Conservation (phyloP, 2,113 vertebrate genomes). For the Spheniscus mendiculus region DNA sequence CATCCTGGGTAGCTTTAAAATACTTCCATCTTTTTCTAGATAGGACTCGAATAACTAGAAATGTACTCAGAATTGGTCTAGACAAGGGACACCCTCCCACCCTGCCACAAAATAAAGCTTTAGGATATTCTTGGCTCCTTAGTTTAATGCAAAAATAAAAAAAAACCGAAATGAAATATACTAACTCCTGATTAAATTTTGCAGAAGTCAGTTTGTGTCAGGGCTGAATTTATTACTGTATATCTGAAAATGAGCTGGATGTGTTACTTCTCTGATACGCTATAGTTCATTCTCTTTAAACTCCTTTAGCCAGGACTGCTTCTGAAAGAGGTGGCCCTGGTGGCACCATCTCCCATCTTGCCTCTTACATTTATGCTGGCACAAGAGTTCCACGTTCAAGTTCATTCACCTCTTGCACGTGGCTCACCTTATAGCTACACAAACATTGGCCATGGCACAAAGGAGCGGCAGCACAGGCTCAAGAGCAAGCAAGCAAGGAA, state of each 20-base stretch:
- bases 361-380: background rate
- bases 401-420: background rate
- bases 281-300: background rate
- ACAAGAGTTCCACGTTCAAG: background rate
- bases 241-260: background rate
- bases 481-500: background rate
- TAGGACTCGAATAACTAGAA: background rate
- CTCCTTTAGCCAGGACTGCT: background rate
- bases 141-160: background rate
- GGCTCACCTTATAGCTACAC: background rate
- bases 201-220: background rate
- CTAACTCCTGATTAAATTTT: background rate
- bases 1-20: background rate
- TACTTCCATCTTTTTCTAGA: background rate
- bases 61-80: background rate
- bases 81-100: background rate
- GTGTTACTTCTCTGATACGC: background rate
- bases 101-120: background rate
- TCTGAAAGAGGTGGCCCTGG: background rate
- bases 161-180: no score
- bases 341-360: background rate
- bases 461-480: background rate
- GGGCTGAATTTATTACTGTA: background rate
- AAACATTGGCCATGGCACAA: background rate
- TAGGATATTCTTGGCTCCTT: background rate